Base-by-base conservation (phyloP, 2,797 vertebrate species). In the Chromis chromis region DNA sequence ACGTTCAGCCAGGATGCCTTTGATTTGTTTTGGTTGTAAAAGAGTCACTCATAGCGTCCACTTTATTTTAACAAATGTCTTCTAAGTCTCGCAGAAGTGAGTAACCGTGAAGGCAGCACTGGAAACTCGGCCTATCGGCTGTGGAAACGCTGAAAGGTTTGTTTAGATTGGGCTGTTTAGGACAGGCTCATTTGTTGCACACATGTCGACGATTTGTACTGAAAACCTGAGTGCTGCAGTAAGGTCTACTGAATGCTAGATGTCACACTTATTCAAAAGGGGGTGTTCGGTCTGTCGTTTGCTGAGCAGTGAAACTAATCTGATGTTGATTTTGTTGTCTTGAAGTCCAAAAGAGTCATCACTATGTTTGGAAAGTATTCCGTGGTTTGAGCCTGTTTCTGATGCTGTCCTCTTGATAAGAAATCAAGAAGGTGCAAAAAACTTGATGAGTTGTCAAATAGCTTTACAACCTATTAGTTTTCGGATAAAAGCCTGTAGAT, bases 21-120 rank as follows among this genome's bases (percentile, higher is more conserved):
- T 0, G 28, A 76, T 81, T 88, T 69, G 72, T 83, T 82, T 86
- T 81, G 72, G 78, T 79, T 81, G 76, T 84, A 66, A 81, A 88
- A 31, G 33, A 49, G 76, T 91, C 70, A 58, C 64, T 84, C 63
- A 40, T 22, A n/a, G 40, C 0, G 1, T 4, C 36, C 48, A 14
- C 6, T 65, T 68, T 6, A 67, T 79, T 57, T 74, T 44, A 79
- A 60, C 71, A 67, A 65, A 67, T 57, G 71, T 53, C 17, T 64
- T 55, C 10, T 10, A 58, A 14, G 63, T 62, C 56, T 25, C 19
- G 52, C 22, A 25, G 50, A 33, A 65, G 33, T 48, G 59, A 79
- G 50, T 33, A 50, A 70, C 17, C 36, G 9, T 31, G 62, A 50
- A 63, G 40, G 68, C 57, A 48, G 44, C 25, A 42, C 48, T 70